Evolutionary conservation across 2,888 invertebrate genomes (phyloP).

Genomic region (Andrena camellia): DNA sequence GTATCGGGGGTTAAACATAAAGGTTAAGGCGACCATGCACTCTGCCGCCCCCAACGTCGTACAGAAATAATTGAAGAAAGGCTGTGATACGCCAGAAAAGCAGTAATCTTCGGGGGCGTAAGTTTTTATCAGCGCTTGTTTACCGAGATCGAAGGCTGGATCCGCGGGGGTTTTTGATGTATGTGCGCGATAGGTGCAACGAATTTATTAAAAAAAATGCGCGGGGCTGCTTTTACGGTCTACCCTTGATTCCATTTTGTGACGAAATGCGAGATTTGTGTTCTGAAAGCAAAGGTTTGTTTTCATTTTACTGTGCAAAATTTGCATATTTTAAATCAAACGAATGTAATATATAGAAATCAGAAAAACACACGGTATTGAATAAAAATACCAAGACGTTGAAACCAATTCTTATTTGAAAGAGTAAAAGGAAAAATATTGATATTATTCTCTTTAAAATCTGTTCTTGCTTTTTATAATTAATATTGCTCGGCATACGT

Average conservation of each 20-base stretch:
- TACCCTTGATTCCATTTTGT: background rate
- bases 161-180: constrained; percentile 15
- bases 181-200: constrained; percentile 16
- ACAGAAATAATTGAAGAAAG: constrained; percentile 57
- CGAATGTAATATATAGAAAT: too few species aligned
- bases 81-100: constrained; percentile 38
- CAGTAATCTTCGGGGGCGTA: constrained; percentile 47
- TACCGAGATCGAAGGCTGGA: constrained; percentile 41
- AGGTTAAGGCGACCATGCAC: constrained; percentile 50
- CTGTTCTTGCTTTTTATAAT: too few species aligned
- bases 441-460: too few species aligned
- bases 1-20: constrained; percentile 61
- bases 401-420: too few species aligned
- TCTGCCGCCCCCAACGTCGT: constrained; percentile 41
- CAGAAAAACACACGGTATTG: too few species aligned
- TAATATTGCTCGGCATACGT: too few species aligned
- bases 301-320: too few species aligned
- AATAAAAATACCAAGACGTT: too few species aligned
- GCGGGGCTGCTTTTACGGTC: background rate
- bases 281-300: too few species aligned
- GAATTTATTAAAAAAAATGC: constrained; percentile 41
- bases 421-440: too few species aligned
- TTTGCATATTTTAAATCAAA: too few species aligned
- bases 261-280: background rate
- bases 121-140: constrained; percentile 48